Conservation (phyloP, 1,140 invertebrate species). For the Ceratina australensis region DNA sequence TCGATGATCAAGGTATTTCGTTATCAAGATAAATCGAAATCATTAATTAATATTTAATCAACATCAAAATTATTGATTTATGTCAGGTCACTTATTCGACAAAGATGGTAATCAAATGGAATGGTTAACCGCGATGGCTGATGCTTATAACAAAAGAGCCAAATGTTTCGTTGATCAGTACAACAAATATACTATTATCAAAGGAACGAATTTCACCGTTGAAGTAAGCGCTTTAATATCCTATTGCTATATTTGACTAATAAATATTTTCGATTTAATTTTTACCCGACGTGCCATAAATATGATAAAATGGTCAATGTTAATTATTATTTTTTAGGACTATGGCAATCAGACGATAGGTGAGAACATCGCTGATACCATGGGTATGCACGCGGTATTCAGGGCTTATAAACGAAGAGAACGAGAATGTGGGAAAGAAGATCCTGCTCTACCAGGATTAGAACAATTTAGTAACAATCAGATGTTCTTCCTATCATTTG, state of each 20-base stretch:
- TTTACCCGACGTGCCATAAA: not conserved
- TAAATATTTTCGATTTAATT: not conserved
- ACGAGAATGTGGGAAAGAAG: conserved; percentile 26
- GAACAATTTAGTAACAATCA: conserved; percentile 43
- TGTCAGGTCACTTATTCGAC: conserved; percentile 39
- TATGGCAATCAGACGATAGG: conserved; percentile 47
- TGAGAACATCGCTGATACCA: conserved; percentile 56
- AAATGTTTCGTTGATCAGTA: conserved; percentile 50
- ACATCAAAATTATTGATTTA: not conserved
- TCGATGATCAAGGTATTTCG: conserved; percentile 42
- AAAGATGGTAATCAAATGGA: conserved; percentile 31
- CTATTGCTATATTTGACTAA: too few relatives aligned
- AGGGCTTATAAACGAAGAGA: conserved; percentile 47
- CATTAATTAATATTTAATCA: not conserved
- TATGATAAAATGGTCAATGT: conserved; percentile 1
- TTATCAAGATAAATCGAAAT: not conserved
- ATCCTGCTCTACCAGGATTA: conserved; percentile 36
- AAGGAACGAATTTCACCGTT: conserved; percentile 13
- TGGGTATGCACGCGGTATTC: conserved; percentile 45
- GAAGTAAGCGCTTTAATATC: conserved; percentile 1
- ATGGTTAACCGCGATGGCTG: conserved; percentile 46
- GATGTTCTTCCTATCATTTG: conserved; percentile 50
- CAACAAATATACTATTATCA: conserved; percentile 30
- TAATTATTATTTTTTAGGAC: conserved; percentile 35
- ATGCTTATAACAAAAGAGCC: conserved; percentile 36